Conservation (phyloP, 2,888 invertebrate genomes). For the Athalia rosae region DNA sequence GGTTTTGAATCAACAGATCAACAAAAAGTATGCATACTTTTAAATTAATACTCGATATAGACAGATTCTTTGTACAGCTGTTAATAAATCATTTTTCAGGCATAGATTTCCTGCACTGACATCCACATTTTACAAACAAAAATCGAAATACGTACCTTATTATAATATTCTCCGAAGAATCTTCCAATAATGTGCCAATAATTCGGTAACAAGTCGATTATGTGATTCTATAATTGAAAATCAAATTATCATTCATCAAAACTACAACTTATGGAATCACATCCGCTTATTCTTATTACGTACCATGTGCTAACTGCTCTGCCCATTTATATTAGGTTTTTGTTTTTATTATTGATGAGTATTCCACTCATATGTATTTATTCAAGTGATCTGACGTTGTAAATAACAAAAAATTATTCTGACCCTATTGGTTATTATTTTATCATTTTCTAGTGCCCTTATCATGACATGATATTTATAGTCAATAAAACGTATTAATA, state of each 20-base stretch:
- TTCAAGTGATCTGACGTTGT: constrained; percentile 26
- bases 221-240: constrained; percentile 27
- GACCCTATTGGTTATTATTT: constrained; percentile 27
- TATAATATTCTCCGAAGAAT: constrained; percentile 30
- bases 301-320: constrained; percentile 16
- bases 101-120: constrained; percentile 35
- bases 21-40: neutral
- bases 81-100: neutral
- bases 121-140: neutral
- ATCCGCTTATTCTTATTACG: neutral
- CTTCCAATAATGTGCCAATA: constrained; percentile 46
- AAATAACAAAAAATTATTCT: constrained; percentile 19
- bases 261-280: neutral
- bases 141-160: constrained; percentile 24
- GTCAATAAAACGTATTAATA: constrained; percentile 3
- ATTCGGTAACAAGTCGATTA: constrained; percentile 19
- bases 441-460: neutral
- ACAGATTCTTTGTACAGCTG: neutral
- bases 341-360: neutral
- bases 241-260: constrained; percentile 39
- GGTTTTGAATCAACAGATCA: neutral
- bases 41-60: neutral
- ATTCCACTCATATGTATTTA: constrained; percentile 21
- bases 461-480: constrained; percentile 30
- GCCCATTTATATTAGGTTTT: neutral